Evolutionary conservation across 2,797 vertebrate species (phyloP).

Genomic region (Parauchenoglanis punctatus): DNA sequence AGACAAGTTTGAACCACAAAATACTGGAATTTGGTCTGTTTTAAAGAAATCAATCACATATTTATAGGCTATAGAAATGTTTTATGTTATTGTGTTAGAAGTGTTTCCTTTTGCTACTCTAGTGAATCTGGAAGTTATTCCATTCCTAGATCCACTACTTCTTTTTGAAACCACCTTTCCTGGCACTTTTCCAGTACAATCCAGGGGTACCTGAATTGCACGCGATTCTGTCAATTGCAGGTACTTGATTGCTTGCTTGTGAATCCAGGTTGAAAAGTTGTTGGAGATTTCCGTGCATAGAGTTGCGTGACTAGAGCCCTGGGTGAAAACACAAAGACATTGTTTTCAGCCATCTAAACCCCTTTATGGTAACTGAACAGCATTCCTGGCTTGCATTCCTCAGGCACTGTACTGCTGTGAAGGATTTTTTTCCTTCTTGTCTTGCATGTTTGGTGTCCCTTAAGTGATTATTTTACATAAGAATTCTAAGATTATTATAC

Average conservation of each 20-base stretch:
- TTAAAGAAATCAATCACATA: neutral
- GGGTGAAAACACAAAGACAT: conserved; percentile 81
- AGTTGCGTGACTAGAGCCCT: conserved; percentile 78
- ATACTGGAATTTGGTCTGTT: neutral
- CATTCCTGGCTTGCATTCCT: conserved; percentile 87
- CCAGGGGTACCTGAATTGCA: conserved; percentile 77
- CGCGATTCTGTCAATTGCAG: conserved; percentile 78
- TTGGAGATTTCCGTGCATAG: conserved; percentile 68
- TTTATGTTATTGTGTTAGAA: neutral
- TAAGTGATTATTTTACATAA: conserved; percentile 8
- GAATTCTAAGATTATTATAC: neutral
- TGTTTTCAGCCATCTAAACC: conserved; percentile 78
- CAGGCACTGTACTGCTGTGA: conserved; percentile 71
- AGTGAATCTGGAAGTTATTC: neutral
- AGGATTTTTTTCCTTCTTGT: conserved; percentile 53
- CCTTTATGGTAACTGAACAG: conserved; percentile 79
- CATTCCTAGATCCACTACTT: conserved; percentile 59
- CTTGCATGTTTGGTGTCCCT: conserved; percentile 2
- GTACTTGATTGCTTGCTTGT: conserved; percentile 74
- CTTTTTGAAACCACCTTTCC: conserved; percentile 60
- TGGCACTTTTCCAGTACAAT: conserved; percentile 69
- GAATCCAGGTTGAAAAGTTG: conserved; percentile 66
- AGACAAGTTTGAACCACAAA: neutral
- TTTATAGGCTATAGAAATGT: neutral
- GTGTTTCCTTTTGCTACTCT: neutral